phyloP scores from a whole-genome alignment of 2,113 vertebrate species.

The Spheniscus mendiculus region DNA sequence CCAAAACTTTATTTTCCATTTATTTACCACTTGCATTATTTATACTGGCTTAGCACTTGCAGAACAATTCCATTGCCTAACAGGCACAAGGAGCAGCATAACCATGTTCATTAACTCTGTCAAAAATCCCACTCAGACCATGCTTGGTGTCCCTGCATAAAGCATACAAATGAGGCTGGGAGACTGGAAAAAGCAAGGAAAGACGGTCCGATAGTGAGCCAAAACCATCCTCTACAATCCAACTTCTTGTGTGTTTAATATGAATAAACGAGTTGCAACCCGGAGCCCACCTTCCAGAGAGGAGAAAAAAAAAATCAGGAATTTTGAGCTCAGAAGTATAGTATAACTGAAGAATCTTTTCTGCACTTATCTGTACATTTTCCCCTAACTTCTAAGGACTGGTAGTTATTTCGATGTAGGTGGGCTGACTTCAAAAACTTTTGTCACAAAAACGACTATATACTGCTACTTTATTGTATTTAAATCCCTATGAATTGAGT shows the following conservation, averaged over 20 bases:
- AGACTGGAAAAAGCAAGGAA: background rate
- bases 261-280: background rate
- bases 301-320: rapidly evolving
- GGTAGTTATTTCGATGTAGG: background rate
- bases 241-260: background rate
- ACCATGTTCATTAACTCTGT: background rate
- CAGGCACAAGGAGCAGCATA: background rate
- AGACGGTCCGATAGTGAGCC: background rate
- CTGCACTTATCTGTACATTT: background rate
- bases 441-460: background rate
- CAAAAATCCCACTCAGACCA: background rate
- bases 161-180: background rate
- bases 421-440: background rate
- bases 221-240: background rate
- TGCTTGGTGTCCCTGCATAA: background rate
- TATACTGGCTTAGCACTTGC: background rate
- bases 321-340: background rate
- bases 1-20: background rate
- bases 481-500: conserved; percentile 24
- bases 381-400: background rate
- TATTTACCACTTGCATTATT: background rate
- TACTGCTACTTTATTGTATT: background rate
- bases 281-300: background rate
- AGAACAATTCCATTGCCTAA: background rate
- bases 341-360: background rate